A percentile compares a stretch with the other conserved stretches of the same genome.
phyloP scores from a whole-genome alignment of 2,888 invertebrate species.

The Hipparchia semele region DNA sequence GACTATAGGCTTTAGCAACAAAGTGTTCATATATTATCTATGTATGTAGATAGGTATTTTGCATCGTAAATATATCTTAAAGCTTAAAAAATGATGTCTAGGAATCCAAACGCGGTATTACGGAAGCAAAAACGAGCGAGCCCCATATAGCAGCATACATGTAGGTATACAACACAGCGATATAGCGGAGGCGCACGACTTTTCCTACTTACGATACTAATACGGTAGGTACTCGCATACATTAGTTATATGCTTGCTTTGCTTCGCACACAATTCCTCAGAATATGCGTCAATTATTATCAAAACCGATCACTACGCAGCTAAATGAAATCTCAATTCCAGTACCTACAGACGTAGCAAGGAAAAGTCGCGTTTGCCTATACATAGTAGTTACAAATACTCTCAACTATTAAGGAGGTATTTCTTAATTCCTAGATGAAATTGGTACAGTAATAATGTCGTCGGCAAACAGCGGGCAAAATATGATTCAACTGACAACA shows the following conservation, averaged over 20 bases:
- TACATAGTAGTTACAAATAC: constrained; percentile 8
- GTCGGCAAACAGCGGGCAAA: constrained; percentile 9
- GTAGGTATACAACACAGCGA: constrained; percentile 11
- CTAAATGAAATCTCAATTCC: not conserved
- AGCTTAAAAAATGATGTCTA: too few species aligned
- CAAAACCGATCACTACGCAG: too few species aligned
- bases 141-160: not conserved
- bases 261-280: too few species aligned
- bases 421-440: constrained; percentile 16
- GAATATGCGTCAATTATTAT: too few species aligned
- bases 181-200: constrained; percentile 8
- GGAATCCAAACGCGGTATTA: not conserved
- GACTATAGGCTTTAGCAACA: too few species aligned
- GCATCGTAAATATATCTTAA: too few species aligned
- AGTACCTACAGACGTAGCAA: constrained; percentile 6
- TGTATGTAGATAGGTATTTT: too few species aligned
- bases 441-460: constrained; percentile 20
- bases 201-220: not conserved
- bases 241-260: too few species aligned
- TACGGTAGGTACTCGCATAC: too few species aligned
- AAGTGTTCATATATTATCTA: too few species aligned
- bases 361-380: not conserved
- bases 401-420: not conserved
- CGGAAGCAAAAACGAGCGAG: not conserved
- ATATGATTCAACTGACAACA: too few species aligned